Evolutionary conservation across 2,888 invertebrate species (phyloP), one percentile per base, ranked within the genome.

Genomic region (Xanthia icteritia): DNA sequence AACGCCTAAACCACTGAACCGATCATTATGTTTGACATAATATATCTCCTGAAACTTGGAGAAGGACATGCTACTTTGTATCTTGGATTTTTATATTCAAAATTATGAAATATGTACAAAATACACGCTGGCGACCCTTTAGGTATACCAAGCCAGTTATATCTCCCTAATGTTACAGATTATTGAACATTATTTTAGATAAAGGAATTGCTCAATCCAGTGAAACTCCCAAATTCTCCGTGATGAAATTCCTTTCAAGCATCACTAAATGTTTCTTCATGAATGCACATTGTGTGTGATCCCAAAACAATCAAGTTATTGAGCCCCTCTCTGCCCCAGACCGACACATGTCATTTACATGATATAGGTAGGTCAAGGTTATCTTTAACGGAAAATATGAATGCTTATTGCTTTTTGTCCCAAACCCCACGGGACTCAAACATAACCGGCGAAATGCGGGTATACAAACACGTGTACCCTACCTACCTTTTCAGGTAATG

Each of bases 241-340:
- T 39, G 23, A 56, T 42, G 60, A 56, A 73, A 67, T 67, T 20
- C 45, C 66, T 67, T 56, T 13, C 45, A 27, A n/a, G 42, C 51
- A 42, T 65, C 31, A 51, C 31, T 36, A 58, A 67, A 42, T 13
- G 61, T 48, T 66, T 67, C 15, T 11, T 42, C 31, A 23, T 67
- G 61, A 66, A 48, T 48, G 31, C 31, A 54, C 66, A 66, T 31
- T 39, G 15, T 27, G 51, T 54, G 4, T 23, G 45, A 80, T 31
- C 56, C 73, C 60, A 13, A 76, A 69, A 76, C 69, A 69, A 76
- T 81, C 58, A 61, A 65, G 75, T 69, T 31, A 75, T 79, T 27
- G 65, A 56, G 27, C 67, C 56, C 39, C 39, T 17, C 54, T 61
- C 9, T 63, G 39, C 4, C n/a, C 31, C 20, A 36, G 61, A 67